These are phyloP conservation scores for Pissodes strobi DNA, from an alignment of 1,140 invertebrate genomes.

Conservation along the genomic window DNA sequence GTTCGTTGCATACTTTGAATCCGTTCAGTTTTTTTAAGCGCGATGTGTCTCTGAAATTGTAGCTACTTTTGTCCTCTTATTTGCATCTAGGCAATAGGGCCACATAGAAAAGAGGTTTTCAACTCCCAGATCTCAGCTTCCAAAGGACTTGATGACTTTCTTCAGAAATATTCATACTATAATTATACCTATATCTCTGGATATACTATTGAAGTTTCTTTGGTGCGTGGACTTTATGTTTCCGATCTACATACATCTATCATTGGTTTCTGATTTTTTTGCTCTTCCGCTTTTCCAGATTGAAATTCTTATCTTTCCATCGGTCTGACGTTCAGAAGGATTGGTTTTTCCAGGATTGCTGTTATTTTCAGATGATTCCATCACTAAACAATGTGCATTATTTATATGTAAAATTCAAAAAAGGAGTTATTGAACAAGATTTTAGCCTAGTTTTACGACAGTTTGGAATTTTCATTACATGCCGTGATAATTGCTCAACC, in stretches of 20 bases:
- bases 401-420: neutral
- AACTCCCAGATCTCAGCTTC: conserved; percentile 2
- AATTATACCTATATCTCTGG: conserved; percentile 1
- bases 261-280: neutral
- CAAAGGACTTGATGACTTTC: neutral
- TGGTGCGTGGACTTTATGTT: neutral
- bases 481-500: too few species aligned
- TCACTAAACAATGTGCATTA: neutral
- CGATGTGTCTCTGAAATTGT: neutral
- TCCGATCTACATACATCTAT: conserved; percentile 2
- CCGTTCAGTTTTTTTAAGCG: neutral
- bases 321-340: neutral
- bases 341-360: neutral
- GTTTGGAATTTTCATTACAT: neutral
- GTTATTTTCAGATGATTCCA: neutral
- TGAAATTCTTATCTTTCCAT: neutral
- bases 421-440: too few species aligned
- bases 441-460: neutral
- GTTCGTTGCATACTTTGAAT: conserved; percentile 2
- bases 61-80: neutral
- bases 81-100: neutral
- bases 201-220: neutral
- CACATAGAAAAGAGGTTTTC: neutral
- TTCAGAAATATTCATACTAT: neutral
- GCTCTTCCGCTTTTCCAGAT: neutral